These are phyloP conservation scores for Phataginus tricuspis DNA, from an alignment of 2,797 vertebrate genomes.

Conservation along the genomic window DNA sequence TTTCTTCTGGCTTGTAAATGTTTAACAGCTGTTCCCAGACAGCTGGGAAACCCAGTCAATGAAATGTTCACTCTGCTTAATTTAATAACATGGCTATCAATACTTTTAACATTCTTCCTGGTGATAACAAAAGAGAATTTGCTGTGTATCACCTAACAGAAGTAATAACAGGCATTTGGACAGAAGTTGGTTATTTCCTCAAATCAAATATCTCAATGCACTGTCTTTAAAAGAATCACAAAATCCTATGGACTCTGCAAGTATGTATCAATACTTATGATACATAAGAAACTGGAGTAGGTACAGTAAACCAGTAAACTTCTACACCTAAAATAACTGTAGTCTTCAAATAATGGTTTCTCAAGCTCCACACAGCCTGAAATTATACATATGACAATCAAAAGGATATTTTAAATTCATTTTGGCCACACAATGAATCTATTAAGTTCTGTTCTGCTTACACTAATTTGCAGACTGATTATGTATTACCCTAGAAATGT, in stretches of 20 bases:
- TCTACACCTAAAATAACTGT: neutral
- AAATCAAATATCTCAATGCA: neutral
- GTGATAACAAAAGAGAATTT: neutral
- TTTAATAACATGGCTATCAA: neutral
- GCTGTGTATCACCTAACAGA: neutral
- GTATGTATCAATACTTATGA: neutral
- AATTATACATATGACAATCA: neutral
- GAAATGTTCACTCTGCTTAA: neutral
- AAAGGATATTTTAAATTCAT: slow-evolving; percentile 43
- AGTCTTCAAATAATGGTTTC: slow-evolving; percentile 26
- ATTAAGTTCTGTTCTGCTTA: slow-evolving; percentile 7
- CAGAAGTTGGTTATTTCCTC: neutral
- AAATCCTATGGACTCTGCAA: slow-evolving; percentile 8
- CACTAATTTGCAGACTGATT: slow-evolving; percentile 33
- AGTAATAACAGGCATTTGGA: neutral
- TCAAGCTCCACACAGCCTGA: neutral
- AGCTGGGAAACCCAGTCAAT: neutral
- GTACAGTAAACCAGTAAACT: slow-evolving; percentile 33
- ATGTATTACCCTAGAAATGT: neutral
- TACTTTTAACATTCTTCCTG: neutral
- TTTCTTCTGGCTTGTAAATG: neutral
- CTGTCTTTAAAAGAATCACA: slow-evolving; percentile 20
- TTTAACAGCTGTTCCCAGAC: slow-evolving; percentile 21
- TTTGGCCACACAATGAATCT: neutral
- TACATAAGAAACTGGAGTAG: neutral